Evolutionary conservation across 37 sponge, comb jelly and placozoan genomes (phyloP).

Genomic region (Chondrosia reniformis): DNA sequence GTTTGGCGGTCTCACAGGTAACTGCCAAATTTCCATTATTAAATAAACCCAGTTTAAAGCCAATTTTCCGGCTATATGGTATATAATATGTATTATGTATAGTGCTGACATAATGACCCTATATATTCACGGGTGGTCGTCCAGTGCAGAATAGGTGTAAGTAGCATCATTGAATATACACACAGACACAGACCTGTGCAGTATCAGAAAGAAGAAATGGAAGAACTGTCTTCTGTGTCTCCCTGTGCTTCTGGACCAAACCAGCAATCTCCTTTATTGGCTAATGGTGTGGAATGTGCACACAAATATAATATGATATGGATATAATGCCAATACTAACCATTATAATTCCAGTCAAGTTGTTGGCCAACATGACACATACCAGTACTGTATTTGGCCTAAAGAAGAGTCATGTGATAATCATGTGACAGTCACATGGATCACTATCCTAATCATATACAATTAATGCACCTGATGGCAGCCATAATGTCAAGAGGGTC

Average conservation of each 20-base stretch:
- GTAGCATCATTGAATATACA: no score
- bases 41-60: no score
- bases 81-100: no score
- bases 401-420: no score
- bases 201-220: constrained; percentile 47
- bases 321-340: constrained; percentile 16
- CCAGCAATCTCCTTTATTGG: constrained; percentile 1
- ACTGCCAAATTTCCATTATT: no score
- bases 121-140: no score
- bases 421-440: no score
- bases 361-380: constrained; percentile 88
- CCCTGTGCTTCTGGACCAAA: background rate
- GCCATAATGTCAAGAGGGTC: background rate
- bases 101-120: no score
- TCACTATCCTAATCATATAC: no score
- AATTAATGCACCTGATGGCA: constrained; percentile 2
- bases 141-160: no score
- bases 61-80: no score
- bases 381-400: constrained; percentile 65
- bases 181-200: constrained; percentile 38
- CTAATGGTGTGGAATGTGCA: background rate
- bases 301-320: background rate
- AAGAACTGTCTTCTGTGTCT: background rate
- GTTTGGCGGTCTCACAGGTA: no score
- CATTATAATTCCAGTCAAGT: constrained; percentile 81